Percentiles rank a stretch among this genome's conserved stretches.
These are phyloP conservation scores for Diorhabda sublineata DNA, from an alignment of 1,140 invertebrate species.

Conservation along the genomic window DNA sequence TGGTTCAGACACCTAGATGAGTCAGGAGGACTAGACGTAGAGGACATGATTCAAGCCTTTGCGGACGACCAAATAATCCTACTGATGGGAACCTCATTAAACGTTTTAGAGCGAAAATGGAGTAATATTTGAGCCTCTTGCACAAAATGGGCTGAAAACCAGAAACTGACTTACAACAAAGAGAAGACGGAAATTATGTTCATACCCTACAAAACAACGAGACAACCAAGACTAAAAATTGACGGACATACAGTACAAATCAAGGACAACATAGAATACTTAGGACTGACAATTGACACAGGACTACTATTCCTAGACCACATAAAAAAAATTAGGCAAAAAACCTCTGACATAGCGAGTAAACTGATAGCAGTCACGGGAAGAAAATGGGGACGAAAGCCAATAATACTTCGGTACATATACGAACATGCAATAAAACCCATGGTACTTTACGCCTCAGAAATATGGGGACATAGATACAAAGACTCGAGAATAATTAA, in stretches of 20 bases:
- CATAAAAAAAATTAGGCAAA: slow-evolving; percentile 15
- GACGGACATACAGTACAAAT: neutral
- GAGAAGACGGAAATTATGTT: slow-evolving; percentile 29
- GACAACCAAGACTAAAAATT: slow-evolving; percentile 21
- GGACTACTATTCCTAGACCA: slow-evolving; percentile 22
- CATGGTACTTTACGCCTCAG: neutral
- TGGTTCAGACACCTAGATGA: slow-evolving; percentile 21
- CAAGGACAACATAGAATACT: slow-evolving; percentile 19
- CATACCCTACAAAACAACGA: slow-evolving; percentile 2
- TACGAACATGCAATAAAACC: too few species aligned
- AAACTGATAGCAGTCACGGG: neutral
- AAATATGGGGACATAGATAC: too few species aligned
- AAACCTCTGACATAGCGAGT: neutral
- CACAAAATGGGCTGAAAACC: neutral
- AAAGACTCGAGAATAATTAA: slow-evolving; percentile 13
- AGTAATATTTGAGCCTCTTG: slow-evolving; percentile 7
- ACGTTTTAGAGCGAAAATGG: slow-evolving; percentile 20
- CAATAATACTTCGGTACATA: neutral
- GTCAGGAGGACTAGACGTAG: slow-evolving; percentile 4
- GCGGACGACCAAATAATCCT: slow-evolving; percentile 26
- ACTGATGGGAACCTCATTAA: slow-evolving; percentile 19
- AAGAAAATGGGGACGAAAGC: neutral
- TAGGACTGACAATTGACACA: slow-evolving; percentile 26
- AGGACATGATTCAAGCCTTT: slow-evolving; percentile 16
- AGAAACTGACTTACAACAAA: slow-evolving; percentile 23